Conservation (phyloP, 2,888 invertebrate species). For the Herminia tarsipennalis region DNA sequence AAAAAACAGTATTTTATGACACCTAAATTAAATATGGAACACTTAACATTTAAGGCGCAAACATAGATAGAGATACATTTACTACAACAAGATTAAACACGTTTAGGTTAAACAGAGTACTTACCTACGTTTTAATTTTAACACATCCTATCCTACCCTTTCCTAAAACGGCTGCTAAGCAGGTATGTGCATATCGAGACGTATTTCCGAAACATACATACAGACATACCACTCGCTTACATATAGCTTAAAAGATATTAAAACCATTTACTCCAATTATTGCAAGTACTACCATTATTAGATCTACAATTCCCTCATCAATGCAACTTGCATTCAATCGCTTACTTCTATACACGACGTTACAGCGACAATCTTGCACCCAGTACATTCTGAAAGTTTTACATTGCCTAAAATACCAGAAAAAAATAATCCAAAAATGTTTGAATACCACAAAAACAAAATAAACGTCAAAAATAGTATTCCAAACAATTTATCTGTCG, state of each 20-base stretch:
- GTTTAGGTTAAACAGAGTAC: too few species aligned
- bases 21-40: too few species aligned
- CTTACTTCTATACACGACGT: neutral
- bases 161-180: too few species aligned
- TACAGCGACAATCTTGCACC: too few species aligned
- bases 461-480: conserved; percentile 34
- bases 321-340: conserved; percentile 18
- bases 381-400: too few species aligned
- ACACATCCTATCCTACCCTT: neutral
- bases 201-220: conserved; percentile 10
- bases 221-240: neutral
- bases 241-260: neutral
- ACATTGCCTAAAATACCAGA: too few species aligned
- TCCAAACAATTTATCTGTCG: conserved; percentile 36
- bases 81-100: too few species aligned
- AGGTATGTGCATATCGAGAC: too few species aligned
- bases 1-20: too few species aligned
- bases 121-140: neutral
- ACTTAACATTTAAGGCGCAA: too few species aligned
- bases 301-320: conserved; percentile 9
- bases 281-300: conserved; percentile 16
- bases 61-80: too few species aligned
- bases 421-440: conserved; percentile 33
- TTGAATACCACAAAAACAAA: conserved; percentile 38
- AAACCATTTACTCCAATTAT: conserved; percentile 34